Evolutionary conservation across 1,140 invertebrate genomes (phyloP).

Genomic region (Mactra quadrangularis): DNA sequence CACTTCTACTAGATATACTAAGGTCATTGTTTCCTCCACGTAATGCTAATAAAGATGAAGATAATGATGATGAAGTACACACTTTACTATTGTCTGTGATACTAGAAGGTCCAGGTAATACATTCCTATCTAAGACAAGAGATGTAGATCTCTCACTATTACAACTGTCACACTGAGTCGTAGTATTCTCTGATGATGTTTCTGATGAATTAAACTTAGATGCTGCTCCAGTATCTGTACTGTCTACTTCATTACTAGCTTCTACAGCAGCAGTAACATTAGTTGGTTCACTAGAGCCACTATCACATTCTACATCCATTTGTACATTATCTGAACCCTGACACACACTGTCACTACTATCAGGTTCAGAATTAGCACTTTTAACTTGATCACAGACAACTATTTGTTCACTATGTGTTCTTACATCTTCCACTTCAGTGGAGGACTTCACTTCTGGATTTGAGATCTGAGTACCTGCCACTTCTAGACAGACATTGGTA

Average conservation of each 20-base stretch:
- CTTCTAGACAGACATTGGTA: conserved; percentile 13
- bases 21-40: conserved; percentile 6
- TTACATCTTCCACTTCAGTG: background rate
- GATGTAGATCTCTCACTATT: conserved; percentile 52
- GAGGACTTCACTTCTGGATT: conserved; percentile 22
- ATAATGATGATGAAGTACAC: conserved; percentile 38
- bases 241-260: conserved; percentile 37
- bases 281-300: conserved; percentile 19
- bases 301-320: conserved; percentile 57
- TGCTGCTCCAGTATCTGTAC: conserved; percentile 22
- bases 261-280: background rate
- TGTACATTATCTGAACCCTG: conserved; percentile 17
- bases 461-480: conserved; percentile 43
- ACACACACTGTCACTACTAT: conserved; percentile 54
- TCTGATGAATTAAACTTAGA: background rate
- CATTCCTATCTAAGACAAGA: background rate
- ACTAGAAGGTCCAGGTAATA: conserved; percentile 38
- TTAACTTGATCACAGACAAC: conserved; percentile 53
- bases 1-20: conserved; percentile 16
- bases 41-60: conserved; percentile 16
- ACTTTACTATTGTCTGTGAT: conserved; percentile 21
- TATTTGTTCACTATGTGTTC: conserved; percentile 37
- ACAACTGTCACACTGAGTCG: conserved; percentile 59
- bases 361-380: conserved; percentile 62
- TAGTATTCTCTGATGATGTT: background rate